These are phyloP conservation scores for Callipepla squamata DNA, from an alignment of 2,113 vertebrate species.

Conservation along the genomic window DNA sequence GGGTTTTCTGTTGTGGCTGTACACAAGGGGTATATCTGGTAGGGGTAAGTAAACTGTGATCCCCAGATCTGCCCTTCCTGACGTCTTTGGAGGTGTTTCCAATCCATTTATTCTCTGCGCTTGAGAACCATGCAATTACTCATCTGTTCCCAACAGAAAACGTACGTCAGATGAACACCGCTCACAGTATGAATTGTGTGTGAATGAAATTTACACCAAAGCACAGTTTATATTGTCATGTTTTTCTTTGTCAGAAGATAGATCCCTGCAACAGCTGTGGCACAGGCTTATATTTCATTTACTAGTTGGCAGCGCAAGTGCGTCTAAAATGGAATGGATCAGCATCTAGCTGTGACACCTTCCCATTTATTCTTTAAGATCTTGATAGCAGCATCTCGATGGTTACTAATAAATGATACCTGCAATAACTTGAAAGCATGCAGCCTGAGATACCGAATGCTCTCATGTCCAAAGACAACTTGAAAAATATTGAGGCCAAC, in stretches of 20 bases:
- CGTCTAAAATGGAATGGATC: neutral
- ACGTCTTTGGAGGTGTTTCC: neutral
- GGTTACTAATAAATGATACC: neutral
- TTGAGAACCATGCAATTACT: neutral
- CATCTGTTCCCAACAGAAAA: neutral
- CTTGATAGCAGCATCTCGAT: neutral
- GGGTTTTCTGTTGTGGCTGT: neutral
- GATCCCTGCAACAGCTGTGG: neutral
- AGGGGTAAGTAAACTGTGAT: neutral
- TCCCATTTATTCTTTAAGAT: neutral
- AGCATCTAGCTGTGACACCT: neutral
- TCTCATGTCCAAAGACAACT: neutral
- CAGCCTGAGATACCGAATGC: neutral
- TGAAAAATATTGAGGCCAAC: neutral
- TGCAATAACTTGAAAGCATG: neutral
- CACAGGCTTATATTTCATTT: neutral
- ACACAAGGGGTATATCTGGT: neutral
- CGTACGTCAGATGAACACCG: neutral
- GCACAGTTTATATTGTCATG: neutral
- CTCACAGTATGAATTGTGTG: neutral
- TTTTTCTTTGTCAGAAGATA: neutral
- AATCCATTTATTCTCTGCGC: neutral
- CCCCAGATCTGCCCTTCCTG: neutral
- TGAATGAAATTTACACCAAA: neutral
- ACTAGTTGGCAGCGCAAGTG: neutral